Conservation (phyloP, 2,797 vertebrate species). For the Eulemur mongoz region DNA sequence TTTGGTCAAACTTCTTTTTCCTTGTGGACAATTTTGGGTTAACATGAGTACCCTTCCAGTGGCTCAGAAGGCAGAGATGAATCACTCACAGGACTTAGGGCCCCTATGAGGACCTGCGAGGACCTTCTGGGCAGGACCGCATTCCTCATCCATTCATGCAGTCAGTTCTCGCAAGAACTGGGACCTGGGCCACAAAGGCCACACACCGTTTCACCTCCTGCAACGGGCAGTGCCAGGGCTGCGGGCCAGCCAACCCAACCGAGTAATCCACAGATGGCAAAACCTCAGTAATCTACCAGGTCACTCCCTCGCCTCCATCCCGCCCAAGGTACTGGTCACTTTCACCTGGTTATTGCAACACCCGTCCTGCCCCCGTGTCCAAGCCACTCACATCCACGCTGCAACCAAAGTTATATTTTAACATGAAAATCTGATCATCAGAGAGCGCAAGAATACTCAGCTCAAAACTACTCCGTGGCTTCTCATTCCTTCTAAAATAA, state of each 20-base stretch:
- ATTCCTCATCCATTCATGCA: not conserved
- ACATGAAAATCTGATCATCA: not conserved
- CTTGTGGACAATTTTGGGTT: not conserved
- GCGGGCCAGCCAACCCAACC: not conserved
- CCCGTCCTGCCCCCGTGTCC: not conserved
- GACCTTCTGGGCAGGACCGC: not conserved
- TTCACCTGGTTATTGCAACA: accelerated
- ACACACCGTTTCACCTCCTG: accelerated
- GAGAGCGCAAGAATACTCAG: not conserved
- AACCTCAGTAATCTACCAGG: not conserved
- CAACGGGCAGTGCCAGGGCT: accelerated
- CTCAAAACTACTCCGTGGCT: not conserved
- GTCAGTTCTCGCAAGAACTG: too few relatives aligned
- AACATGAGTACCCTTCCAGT: not conserved
- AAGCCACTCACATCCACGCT: not conserved
- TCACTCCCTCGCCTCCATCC: not conserved
- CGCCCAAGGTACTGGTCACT: not conserved
- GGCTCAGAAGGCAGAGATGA: not conserved
- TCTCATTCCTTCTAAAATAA: not conserved
- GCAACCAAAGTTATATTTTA: not conserved
- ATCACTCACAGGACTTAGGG: not conserved
- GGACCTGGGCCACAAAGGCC: not conserved
- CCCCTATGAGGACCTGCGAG: not conserved
- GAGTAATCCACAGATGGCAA: not conserved
- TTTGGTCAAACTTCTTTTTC: not conserved